Evolutionary conservation across 2,113 vertebrate species (phyloP).

Genomic region (Mus musculus): GRCm39 chr2:123963501-123964000

Average conservation of each 20-base stretch:
- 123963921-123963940: not conserved
- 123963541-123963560: not conserved
- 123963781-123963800: not conserved
- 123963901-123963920: not conserved
- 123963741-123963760: not conserved
- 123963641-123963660: not conserved
- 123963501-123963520: not conserved
- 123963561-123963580: not conserved
- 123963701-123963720: not conserved
- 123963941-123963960: not conserved
- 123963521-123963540: not conserved
- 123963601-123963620: not conserved
- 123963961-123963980: not conserved
- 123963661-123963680: not conserved
- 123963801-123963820: not conserved
- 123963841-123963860: not conserved
- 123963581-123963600: not conserved
- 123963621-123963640: not conserved
- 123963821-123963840: no score
- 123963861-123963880: not conserved
- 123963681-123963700: not conserved
- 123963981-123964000: not conserved
- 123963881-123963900: not conserved
- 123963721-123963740: not conserved
- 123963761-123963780: not conserved